Evolutionary conservation across 2,888 invertebrate species (phyloP).

Genomic region (Scrobipalpa costella): DNA sequence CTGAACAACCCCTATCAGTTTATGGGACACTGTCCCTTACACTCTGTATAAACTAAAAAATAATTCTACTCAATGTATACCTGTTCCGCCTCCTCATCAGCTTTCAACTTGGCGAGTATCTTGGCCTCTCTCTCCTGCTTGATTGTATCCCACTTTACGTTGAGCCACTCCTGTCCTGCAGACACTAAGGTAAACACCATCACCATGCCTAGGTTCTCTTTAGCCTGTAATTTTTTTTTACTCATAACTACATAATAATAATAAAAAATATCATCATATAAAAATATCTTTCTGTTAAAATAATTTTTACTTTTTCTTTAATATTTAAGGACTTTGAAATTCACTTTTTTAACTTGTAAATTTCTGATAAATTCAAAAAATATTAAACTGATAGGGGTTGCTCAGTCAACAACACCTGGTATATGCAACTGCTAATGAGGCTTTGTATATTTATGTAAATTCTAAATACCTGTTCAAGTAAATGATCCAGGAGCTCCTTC

Average conservation of each 20-base stretch:
- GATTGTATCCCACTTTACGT: conserved; percentile 90
- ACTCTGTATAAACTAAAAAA: too few species aligned
- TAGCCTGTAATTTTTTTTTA: too few species aligned
- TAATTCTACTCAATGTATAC: conserved; percentile 69
- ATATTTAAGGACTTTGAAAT: background rate
- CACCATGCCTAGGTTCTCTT: conserved; percentile 97
- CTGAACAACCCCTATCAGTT: too few species aligned
- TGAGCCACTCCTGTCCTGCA: conserved; percentile 95
- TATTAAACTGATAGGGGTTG: too few species aligned
- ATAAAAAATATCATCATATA: too few species aligned
- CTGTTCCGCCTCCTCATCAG: conserved; percentile 93
- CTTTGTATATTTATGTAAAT: background rate
- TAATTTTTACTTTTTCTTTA: too few species aligned
- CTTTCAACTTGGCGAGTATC: conserved; percentile 83
- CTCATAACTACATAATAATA: too few species aligned
- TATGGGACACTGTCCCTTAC: too few species aligned
- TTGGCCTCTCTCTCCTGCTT: conserved; percentile 87
- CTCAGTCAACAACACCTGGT: too few species aligned
- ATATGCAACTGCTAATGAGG: background rate
- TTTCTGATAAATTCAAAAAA: too few species aligned
- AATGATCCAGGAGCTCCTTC: conserved; percentile 83
- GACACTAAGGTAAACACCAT: conserved; percentile 98
- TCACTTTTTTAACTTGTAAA: too few species aligned
- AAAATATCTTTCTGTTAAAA: too few species aligned
- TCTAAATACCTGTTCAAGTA: conserved; percentile 82